Conservation (phyloP, 2,113 vertebrate genomes). For the Megaceryle torquata region DNA sequence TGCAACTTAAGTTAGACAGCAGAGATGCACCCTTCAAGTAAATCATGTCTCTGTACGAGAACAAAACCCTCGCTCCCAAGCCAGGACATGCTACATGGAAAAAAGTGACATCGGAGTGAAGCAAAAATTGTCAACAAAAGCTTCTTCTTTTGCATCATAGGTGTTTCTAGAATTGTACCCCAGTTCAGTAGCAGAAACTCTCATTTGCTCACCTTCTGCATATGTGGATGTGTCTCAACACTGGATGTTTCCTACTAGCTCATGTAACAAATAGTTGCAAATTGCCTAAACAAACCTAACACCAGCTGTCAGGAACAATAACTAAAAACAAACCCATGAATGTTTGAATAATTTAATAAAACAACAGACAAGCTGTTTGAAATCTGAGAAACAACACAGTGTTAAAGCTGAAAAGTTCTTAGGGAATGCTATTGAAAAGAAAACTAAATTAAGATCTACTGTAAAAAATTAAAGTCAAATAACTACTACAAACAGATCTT, state of each 20-base stretch:
- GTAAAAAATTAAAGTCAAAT: neutral
- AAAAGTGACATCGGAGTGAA: neutral
- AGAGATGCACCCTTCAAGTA: neutral
- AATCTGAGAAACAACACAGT: neutral
- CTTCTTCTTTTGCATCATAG: neutral
- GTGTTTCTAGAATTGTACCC: neutral
- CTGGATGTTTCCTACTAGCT: neutral
- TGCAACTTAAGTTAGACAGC: neutral
- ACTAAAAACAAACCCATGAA: neutral
- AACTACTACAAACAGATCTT: neutral
- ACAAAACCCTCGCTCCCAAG: neutral
- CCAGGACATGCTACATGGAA: neutral
- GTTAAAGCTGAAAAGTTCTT: neutral
- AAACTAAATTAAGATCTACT: neutral
- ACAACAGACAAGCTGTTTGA: neutral
- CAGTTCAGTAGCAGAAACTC: neutral
- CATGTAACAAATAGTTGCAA: neutral
- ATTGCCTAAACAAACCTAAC: neutral
- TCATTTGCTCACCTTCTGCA: neutral
- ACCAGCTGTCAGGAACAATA: neutral
- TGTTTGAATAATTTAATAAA: neutral
- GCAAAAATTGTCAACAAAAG: neutral
- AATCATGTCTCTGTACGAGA: neutral
- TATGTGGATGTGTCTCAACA: rapidly evolving
- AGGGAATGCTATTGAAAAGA: neutral